phyloP scores from a whole-genome alignment of 2,113 vertebrate species.

The Laticauda colubrina region DNA sequence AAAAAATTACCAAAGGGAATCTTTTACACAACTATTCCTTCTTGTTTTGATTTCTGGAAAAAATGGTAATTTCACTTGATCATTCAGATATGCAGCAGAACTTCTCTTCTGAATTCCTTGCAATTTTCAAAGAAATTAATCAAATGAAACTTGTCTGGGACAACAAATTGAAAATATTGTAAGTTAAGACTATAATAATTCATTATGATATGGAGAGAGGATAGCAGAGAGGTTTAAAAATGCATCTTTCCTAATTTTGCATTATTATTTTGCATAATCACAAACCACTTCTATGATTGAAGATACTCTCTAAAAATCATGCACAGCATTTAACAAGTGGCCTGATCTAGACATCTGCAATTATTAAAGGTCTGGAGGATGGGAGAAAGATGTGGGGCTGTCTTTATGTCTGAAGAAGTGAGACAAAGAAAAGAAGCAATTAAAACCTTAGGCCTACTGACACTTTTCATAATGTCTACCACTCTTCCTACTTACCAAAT shows the following conservation, averaged over 20 bases:
- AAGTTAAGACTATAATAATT: slow-evolving; percentile 58
- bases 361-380: slow-evolving; percentile 19
- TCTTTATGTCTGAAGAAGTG: slow-evolving; percentile 1
- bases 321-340: slow-evolving; percentile 43
- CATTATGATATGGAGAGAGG: slow-evolving; percentile 52
- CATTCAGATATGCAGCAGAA: slow-evolving; percentile 39
- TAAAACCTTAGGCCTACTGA: neutral
- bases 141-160: slow-evolving; percentile 54
- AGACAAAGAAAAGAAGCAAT: slow-evolving; percentile 10
- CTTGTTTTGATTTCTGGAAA: slow-evolving; percentile 22
- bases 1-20: slow-evolving; percentile 25
- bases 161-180: slow-evolving; percentile 67
- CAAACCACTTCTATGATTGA: slow-evolving; percentile 49
- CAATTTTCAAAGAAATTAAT: slow-evolving; percentile 66
- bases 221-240: slow-evolving; percentile 55
- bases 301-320: slow-evolving; percentile 51
- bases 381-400: neutral
- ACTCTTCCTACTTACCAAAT: neutral
- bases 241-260: slow-evolving; percentile 49
- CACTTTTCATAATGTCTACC: neutral
- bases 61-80: slow-evolving; percentile 44
- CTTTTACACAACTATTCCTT: slow-evolving; percentile 15
- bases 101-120: slow-evolving; percentile 47
- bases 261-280: slow-evolving; percentile 52
- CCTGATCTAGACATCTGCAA: slow-evolving; percentile 38